These are phyloP conservation scores for Drosophila koepferae DNA, from an alignment of 2,888 invertebrate species.

Conservation along the genomic window DNA sequence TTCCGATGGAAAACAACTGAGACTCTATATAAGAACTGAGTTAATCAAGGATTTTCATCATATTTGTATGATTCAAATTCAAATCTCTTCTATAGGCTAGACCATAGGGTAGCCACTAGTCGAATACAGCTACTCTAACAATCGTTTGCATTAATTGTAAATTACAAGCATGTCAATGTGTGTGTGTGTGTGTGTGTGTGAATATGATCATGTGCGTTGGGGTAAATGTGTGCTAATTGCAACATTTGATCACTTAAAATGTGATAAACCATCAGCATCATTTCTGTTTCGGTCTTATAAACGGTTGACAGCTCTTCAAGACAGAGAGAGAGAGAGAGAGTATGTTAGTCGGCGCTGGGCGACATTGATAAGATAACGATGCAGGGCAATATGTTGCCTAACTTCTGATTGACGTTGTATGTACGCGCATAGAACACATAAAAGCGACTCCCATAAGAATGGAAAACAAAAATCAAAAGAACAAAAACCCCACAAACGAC, in stretches of 20 bases:
- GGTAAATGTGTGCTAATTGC: conserved; percentile 69
- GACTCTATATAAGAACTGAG: not conserved
- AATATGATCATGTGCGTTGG: conserved; percentile 41
- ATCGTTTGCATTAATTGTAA: conserved; percentile 23
- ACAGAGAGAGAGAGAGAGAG: not conserved
- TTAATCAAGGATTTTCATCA: not conserved
- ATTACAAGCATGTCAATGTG: conserved; percentile 1
- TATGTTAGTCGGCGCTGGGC: too few relatives aligned
- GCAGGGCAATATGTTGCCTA: conserved; percentile 48
- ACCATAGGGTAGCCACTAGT: conserved; percentile 22
- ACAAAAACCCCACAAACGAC: not conserved
- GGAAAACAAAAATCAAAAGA: not conserved
- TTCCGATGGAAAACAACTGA: too few relatives aligned
- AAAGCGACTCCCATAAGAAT: not conserved
- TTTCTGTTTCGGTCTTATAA: conserved; percentile 27
- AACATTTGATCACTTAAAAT: conserved; percentile 68
- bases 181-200: not conserved
- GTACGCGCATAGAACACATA: conserved; percentile 42
- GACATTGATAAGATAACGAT: conserved; percentile 60
- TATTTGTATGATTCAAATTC: not conserved
- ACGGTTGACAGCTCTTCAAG: not conserved
- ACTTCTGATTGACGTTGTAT: conserved; percentile 76
- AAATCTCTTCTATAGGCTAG: fast-evolving
- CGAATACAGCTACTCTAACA: too few relatives aligned
- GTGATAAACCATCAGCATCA: conserved; percentile 38